Base-by-base conservation (phyloP, 2,113 vertebrate species). In the Noctilio leporinus region DNA sequence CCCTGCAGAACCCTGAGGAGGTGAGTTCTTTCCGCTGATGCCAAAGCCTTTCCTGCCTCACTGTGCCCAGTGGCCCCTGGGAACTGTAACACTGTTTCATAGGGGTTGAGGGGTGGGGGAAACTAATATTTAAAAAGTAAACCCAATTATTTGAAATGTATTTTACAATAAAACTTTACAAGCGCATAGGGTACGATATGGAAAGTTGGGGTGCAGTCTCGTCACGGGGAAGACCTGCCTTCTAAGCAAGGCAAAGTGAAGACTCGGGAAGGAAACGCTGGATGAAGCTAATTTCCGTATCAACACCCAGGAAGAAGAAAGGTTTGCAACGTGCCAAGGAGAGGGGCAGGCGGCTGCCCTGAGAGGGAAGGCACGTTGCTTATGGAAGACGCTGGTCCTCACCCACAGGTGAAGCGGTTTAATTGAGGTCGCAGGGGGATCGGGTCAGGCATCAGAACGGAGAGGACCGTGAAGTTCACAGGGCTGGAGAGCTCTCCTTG, bases 21-120 rank as follows among this genome's bases (percentile, higher is more conserved):
- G 7, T 24, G 0, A 2, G 6, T 4, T n/a, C 4, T 4, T 59
- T 30, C 12, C 3, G 12, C 1, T 16, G 5, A 2, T 15, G 26
- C 65, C 33, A 30, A n/a, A 33, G 3, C 2, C n/a, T 49, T 5
- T 24, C 40, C n/a, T 3, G 0, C 28, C 10, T 7, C 26, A 22
- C 43, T 45, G 4, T 33, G 30, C 57, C 17, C 40, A 2, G 5
- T 11, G 1, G 51, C 10, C 43, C 38, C 40, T 3, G 9, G 22
- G 4, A 33, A 5, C 15, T 10, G 11, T 45, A n/a, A 5, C 7
- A 5, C 12, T 11, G 11, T 38, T 73, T 10, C n/a, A 3, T 7
- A 3, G 57, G 4, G 57, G 17, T 53, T 8, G 22, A 1, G 33
- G 64, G 4, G 57, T 9, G 7, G 35, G 24, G 2, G 11, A 1